Base-by-base conservation (phyloP, 37 sponge, comb jelly and placozoan genomes). In the Theonella swinhoei region DNA sequence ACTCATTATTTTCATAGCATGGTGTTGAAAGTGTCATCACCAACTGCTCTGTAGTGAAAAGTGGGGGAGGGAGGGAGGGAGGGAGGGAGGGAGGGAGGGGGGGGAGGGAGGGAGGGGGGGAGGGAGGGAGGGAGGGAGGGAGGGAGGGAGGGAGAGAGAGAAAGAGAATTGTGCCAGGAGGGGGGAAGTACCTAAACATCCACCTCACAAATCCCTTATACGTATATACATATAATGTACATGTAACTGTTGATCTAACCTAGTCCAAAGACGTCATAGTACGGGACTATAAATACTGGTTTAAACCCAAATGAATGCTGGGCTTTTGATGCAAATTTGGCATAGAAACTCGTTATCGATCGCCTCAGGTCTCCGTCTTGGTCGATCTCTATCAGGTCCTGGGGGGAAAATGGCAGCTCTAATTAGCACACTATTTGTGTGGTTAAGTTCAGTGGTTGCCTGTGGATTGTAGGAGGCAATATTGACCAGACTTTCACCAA, bases 181-280 rank as follows among this genome's bases (percentile, higher is more conserved):
- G n/a, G n/a, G n/a, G n/a, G n/a, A n/a, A n/a, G n/a, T n/a, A n/a
- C n/a, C n/a, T n/a, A n/a, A n/a, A n/a, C n/a, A n/a, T n/a, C n/a
- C n/a, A n/a, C n/a, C n/a, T n/a, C n/a, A n/a, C n/a, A n/a, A n/a
- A n/a, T n/a, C n/a, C n/a, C n/a, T n/a, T n/a, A n/a, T n/a, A 60
- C 22, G 22, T 60, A 60, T 22, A 60, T 23, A 19, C 22, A 60
- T 23, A 19, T 23, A 60, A 22, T 19, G n/a, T n/a, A n/a, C n/a
- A n/a, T n/a, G n/a, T n/a, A n/a, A n/a, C n/a, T 19, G 24, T 11
- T n/a, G 37, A 19, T 3, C 70, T 42, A 20, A 83, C 84, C 84
- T 3, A 83, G 75, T 58, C 84, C 84, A 74, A 83, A 83, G 25
- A 62, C 36, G 47, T 83, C 84, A 17, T 74, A 83, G 33, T 83